Base-by-base conservation (phyloP, 1,140 invertebrate genomes). In the Diuraphis noxia region DNA sequence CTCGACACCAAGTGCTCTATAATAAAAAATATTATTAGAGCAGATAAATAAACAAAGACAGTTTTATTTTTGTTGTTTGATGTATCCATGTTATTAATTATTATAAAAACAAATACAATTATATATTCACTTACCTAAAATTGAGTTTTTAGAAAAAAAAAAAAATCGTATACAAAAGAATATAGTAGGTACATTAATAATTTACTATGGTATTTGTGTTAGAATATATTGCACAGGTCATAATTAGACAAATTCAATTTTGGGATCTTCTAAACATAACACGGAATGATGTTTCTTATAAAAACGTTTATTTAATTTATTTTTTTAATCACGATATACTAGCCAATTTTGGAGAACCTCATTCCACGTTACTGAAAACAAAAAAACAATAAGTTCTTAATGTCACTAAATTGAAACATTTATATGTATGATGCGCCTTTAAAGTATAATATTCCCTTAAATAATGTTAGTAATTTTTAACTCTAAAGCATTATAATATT, bases 351-450 rank as follows among this genome's bases (percentile, higher is more conserved):
- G 72, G 77, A 91, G 43, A 91, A 79, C 89, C 89, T 91, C 89
- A 91, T 91, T 91, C 89, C 89, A 91, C 89, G 43, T 91, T 91
- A 91, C 89, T 91, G 89, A 91, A 91, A 91, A 91, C 40, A 77
- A 90, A 90, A 89, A 90, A 91, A 91, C 43, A 82, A 91, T 81
- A 91, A 82, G 89, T 82, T 82, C 89, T 81, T 49, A 52, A 81
- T 25, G n/a, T 30, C 77, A 82, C 72, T 91, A 82, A 82, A 81
- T 49, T 91, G 52, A 34, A 72, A 72, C 52, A 52, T 40, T 7
- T 56, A 87, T 23, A 77, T 77, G 40, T 13, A 79, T 72, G 77
- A 4, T 30, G 40, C 72, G 40, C 72, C 40, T 43, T 77, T 77
- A 30, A 43, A 77, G 3, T 43, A 38, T 34, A 86, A 9, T 36